Conservation (phyloP, 2,797 vertebrate species). For the Trachops cirrhosus region DNA sequence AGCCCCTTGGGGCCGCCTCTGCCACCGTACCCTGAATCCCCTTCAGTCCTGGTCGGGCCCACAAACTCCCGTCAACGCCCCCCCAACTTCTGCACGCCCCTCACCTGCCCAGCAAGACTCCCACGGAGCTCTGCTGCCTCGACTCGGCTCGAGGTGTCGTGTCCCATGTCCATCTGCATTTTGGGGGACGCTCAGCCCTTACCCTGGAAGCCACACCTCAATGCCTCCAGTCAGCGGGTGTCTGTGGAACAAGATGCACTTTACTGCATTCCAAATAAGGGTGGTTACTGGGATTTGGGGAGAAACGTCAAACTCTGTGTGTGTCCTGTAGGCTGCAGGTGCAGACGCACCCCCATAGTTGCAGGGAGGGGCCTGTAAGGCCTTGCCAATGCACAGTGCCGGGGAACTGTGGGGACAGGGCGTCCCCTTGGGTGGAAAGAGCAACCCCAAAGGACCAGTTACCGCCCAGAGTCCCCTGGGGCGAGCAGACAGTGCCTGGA, state of each 20-base stretch:
- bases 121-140: not conserved
- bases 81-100: rapidly evolving
- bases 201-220: not conserved
- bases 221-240: not conserved
- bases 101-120: not conserved
- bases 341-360: rapidly evolving
- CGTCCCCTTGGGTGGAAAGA: not conserved
- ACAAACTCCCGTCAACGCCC: not conserved
- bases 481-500: not conserved
- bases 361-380: not conserved
- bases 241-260: not conserved
- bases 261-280: not conserved
- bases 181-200: not conserved
- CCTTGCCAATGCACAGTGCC: not conserved
- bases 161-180: not conserved
- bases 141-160: too few relatives aligned
- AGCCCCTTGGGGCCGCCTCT: not conserved
- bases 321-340: not conserved
- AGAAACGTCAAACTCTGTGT: not conserved
- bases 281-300: not conserved
- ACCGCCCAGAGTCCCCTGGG: too few relatives aligned
- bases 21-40: not conserved
- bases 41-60: not conserved
- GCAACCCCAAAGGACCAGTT: not conserved
- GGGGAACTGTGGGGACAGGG: not conserved